These are phyloP conservation scores for Rhyzopertha dominica DNA, from an alignment of 1,140 invertebrate genomes.

Conservation along the genomic window DNA sequence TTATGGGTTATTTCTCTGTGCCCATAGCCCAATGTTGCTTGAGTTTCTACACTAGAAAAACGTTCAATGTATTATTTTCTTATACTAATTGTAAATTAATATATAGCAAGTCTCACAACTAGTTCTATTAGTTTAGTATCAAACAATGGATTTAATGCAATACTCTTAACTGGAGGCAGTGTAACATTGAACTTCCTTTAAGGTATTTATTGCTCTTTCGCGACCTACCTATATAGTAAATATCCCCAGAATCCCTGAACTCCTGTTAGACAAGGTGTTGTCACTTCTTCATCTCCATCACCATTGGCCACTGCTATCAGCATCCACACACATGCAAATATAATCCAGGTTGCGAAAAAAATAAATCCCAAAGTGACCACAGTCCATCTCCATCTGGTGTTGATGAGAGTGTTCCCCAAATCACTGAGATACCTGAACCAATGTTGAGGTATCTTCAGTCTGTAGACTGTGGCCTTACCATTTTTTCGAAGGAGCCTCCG, in stretches of 20 bases:
- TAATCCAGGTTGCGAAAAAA: slow-evolving; percentile 33
- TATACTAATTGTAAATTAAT: background rate
- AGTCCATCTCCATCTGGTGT: slow-evolving; percentile 56
- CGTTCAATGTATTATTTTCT: slow-evolving; percentile 51
- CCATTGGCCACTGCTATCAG: slow-evolving; percentile 31
- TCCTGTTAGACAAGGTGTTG: slow-evolving; percentile 23
- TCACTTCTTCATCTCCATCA: slow-evolving; percentile 25
- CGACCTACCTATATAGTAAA: background rate
- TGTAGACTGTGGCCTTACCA: slow-evolving; percentile 20
- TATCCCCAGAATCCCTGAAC: slow-evolving; percentile 5
- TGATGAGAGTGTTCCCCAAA: slow-evolving; percentile 57
- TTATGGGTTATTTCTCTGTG: slow-evolving; percentile 74
- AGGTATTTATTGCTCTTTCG: background rate
- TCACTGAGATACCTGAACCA: slow-evolving; percentile 51
- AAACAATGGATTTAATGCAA: background rate
- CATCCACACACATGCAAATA: slow-evolving; percentile 36
- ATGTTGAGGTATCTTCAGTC: slow-evolving; percentile 6
- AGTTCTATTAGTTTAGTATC: background rate
- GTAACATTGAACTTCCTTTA: slow-evolving; percentile 19
- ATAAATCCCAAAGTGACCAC: slow-evolving; percentile 46
- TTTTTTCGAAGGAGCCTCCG: slow-evolving; percentile 20
- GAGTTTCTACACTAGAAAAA: slow-evolving; percentile 58
- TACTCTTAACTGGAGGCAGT: background rate
- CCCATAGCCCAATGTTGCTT: slow-evolving; percentile 64
- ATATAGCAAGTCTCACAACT: background rate